A percentile compares a stretch with the other conserved stretches of the same genome.
These are phyloP conservation scores for Orchesellides sinensis DNA, from an alignment of 2,888 invertebrate species.

Conservation along the genomic window DNA sequence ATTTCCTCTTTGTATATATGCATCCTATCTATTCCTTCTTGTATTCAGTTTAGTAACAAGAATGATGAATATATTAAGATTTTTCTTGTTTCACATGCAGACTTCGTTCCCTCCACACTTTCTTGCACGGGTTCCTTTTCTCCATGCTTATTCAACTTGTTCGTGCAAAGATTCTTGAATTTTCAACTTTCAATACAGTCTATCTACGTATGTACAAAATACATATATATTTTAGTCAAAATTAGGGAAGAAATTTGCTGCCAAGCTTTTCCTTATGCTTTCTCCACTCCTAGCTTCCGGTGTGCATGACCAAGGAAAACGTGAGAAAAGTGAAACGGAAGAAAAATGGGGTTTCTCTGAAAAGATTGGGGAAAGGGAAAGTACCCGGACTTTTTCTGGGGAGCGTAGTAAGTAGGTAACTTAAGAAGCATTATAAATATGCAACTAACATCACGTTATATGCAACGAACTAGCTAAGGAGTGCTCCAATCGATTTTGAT, in stretches of 20 bases:
- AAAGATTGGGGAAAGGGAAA: not conserved
- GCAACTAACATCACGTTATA: not conserved
- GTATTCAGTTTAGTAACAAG: too few species aligned
- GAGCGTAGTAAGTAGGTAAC: not conserved
- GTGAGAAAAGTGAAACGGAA: constrained; percentile 31
- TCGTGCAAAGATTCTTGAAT: not conserved
- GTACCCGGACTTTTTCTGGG: too few species aligned
- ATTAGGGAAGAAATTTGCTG: not conserved
- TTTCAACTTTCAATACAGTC: not conserved
- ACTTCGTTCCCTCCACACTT: not conserved
- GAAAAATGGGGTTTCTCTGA: not conserved
- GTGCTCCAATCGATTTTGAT: constrained; percentile 32
- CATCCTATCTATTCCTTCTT: too few species aligned
- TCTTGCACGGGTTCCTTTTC: not conserved
- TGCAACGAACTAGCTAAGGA: not conserved
- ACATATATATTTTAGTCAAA: not conserved
- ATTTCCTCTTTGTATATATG: not conserved
- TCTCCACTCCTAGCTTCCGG: constrained; percentile 32
- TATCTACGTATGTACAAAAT: too few species aligned
- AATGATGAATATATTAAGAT: constrained; percentile 34
- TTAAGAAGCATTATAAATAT: not conserved
- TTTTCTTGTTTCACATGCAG: constrained; percentile 26
- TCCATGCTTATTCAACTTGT: not conserved
- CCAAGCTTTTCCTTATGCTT: constrained; percentile 26
- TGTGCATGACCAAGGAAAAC: constrained; percentile 29